phyloP scores from a whole-genome alignment of 53 echinoderm and acorn worm species.

The Mesocentrotus franciscanus region DNA sequence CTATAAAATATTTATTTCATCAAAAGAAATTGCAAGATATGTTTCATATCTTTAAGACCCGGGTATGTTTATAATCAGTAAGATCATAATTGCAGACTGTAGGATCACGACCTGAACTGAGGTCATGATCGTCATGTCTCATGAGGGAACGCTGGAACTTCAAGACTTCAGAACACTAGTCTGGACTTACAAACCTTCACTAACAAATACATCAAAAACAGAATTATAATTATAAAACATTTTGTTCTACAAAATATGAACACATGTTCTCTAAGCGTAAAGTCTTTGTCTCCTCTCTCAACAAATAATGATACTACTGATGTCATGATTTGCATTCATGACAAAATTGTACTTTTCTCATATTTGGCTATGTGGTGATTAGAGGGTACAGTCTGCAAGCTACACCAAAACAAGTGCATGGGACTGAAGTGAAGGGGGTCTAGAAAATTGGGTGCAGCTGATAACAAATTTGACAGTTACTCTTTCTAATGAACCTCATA shows the following conservation, averaged over 20 bases:
- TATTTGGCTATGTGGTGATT: neutral
- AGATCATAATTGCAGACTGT: conserved; percentile 40
- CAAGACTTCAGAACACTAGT: conserved; percentile 20
- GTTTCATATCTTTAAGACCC: neutral
- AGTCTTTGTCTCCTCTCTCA: neutral
- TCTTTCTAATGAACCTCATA: conserved; percentile 40
- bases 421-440: neutral
- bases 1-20: neutral
- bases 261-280: neutral
- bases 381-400: neutral
- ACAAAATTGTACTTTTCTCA: neutral
- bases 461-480: conserved; percentile 60
- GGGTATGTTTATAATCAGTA: conserved; percentile 40
- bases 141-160: conserved; percentile 17
- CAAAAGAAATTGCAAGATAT: neutral
- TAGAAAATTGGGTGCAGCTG: conserved; percentile 45
- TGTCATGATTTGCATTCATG: neutral
- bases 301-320: neutral
- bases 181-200: neutral
- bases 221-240: neutral
- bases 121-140: conserved; percentile 17
- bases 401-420: conserved; percentile 15
- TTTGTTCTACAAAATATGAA: neutral
- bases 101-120: conserved; percentile 34
- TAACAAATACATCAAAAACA: neutral